Evolutionary conservation across 2,113 vertebrate species (phyloP).

Genomic region (Tragelaphus scriptus): DNA sequence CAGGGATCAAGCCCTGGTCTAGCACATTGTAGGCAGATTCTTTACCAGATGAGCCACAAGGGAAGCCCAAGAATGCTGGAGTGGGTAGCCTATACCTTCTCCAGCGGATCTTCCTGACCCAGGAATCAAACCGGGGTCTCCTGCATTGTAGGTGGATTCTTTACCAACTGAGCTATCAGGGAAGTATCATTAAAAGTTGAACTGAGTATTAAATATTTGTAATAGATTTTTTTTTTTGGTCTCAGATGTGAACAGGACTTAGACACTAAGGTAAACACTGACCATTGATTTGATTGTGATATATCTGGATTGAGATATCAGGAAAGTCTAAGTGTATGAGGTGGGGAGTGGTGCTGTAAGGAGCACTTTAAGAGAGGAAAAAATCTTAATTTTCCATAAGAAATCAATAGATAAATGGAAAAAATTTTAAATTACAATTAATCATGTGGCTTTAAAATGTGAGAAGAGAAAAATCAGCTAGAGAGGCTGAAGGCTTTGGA

Average conservation of each 20-base stretch:
- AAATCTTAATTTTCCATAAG: background rate
- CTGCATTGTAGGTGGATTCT: background rate
- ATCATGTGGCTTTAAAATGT: background rate
- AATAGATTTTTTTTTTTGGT: background rate
- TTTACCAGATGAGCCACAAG: background rate
- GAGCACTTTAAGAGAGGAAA: background rate
- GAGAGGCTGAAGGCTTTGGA: background rate
- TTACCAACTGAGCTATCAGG: background rate
- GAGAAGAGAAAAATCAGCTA: background rate
- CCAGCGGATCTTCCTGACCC: rapidly evolving
- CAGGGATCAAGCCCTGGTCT: background rate
- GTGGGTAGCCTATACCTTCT: background rate
- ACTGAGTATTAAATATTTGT: background rate
- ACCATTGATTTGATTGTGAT: background rate
- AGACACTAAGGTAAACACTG: background rate
- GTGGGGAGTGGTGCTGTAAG: background rate
- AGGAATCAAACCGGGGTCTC: background rate
- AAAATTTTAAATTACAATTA: background rate
- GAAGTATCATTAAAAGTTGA: background rate
- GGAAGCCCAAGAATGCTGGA: background rate
- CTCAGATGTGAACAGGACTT: background rate
- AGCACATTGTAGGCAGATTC: background rate
- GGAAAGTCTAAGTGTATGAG: background rate
- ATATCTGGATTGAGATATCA: background rate
- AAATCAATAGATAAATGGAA: background rate